Percentiles rank a stretch among this genome's conserved stretches.
These are phyloP conservation scores for Syngnathus floridae DNA, from an alignment of 2,113 vertebrate genomes.

Conservation along the genomic window DNA sequence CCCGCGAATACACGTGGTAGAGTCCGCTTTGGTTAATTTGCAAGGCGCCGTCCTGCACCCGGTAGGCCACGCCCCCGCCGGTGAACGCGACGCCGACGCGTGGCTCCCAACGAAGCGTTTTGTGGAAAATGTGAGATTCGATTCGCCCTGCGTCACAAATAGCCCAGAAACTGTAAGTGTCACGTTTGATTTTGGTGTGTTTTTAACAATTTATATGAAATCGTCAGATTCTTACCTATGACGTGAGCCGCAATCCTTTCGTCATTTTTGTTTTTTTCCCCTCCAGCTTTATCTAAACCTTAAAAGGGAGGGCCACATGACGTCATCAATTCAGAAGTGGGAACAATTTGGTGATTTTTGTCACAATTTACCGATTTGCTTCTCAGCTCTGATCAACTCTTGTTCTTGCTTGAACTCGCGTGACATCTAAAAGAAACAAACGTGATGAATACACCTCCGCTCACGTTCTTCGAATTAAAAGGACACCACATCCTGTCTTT, in stretches of 20 bases:
- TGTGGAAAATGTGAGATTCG: rapidly evolving
- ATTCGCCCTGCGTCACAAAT: constrained; percentile 39
- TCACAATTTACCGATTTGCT: constrained; percentile 56
- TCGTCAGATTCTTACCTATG: constrained; percentile 46
- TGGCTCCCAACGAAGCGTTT: constrained; percentile 74
- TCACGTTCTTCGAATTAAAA: background rate
- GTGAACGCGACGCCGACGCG: constrained; percentile 64
- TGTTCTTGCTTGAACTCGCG: constrained; percentile 22
- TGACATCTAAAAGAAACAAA: constrained; percentile 29
- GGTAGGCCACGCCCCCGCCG: constrained; percentile 67
- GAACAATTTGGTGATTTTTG: background rate
- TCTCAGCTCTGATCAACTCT: constrained; percentile 30
- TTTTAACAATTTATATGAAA: background rate
- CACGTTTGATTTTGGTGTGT: no score
- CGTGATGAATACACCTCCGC: constrained; percentile 1
- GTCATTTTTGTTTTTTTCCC: background rate
- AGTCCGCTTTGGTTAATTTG: constrained; percentile 74
- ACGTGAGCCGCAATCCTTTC: constrained; percentile 58
- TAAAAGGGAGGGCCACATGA: constrained; percentile 4
- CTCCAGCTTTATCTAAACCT: background rate
- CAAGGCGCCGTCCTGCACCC: constrained; percentile 58
- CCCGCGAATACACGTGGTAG: constrained; percentile 81
- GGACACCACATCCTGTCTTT: constrained; percentile 60
- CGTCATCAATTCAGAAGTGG: background rate
- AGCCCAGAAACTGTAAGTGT: no score